These are phyloP conservation scores for Drosophila diplacantha DNA, from an alignment of 2,888 invertebrate species.

Conservation along the genomic window DNA sequence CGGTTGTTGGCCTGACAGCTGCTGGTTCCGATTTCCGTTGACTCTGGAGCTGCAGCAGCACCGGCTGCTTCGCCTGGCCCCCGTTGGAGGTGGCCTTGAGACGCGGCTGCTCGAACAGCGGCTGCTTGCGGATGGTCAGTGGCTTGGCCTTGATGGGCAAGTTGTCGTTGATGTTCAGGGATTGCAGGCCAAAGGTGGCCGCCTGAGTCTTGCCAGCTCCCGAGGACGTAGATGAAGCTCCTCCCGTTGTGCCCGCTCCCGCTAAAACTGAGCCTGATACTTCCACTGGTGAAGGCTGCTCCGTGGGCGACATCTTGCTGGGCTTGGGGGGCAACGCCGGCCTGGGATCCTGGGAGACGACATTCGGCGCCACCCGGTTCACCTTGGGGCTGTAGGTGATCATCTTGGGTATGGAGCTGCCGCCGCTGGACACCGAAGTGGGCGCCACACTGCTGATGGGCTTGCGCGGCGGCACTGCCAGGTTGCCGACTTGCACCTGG, in stretches of 20 bases:
- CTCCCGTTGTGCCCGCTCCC: constrained; percentile 1
- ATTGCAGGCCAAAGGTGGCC: constrained; percentile 62
- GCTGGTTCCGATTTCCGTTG: constrained; percentile 41
- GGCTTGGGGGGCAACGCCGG: constrained; percentile 92
- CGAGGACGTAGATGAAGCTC: constrained; percentile 3
- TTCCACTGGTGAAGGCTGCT: constrained; percentile 34
- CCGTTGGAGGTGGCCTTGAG: constrained; percentile 79
- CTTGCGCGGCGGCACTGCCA: constrained; percentile 82
- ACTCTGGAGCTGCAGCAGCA: constrained; percentile 19
- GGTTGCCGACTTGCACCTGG: constrained; percentile 64
- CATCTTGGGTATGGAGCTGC: constrained; percentile 75
- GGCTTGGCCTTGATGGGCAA: constrained; percentile 88
- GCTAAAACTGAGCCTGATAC: neutral
- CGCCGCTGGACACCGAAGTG: constrained; percentile 80
- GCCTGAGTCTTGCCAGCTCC: constrained; percentile 4
- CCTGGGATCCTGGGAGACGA: constrained; percentile 77
- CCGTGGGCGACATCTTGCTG: constrained; percentile 78
- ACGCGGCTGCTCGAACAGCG: constrained; percentile 88
- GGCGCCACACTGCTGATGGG: constrained; percentile 93
- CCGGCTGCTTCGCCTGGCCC: constrained; percentile 19
- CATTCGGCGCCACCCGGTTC: constrained; percentile 78
- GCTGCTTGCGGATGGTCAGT: constrained; percentile 89
- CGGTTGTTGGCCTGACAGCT: constrained; percentile 21
- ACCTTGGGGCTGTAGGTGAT: constrained; percentile 78
- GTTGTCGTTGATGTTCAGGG: constrained; percentile 77